phyloP scores from a whole-genome alignment of 2,888 invertebrate species.

The Xestia sexstrigata region DNA sequence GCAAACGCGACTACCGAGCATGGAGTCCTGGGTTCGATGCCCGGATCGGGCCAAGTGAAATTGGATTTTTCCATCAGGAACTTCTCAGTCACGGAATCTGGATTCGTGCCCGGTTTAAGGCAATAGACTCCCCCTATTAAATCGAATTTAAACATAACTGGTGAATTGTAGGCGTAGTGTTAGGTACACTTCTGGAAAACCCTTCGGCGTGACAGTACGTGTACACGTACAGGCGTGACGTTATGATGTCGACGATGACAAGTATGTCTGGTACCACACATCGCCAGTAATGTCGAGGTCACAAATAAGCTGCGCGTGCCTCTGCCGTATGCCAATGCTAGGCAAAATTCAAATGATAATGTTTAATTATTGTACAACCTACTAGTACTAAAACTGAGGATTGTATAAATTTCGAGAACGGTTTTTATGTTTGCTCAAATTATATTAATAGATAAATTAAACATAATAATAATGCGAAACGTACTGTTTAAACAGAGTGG shows the following conservation, averaged over 20 bases:
- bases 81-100: neutral
- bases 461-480: conserved; percentile 10
- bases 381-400: neutral
- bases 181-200: neutral
- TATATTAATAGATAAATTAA: neutral
- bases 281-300: neutral
- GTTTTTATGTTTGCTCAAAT: neutral
- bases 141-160: neutral
- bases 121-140: neutral
- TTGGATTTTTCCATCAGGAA: neutral
- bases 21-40: neutral
- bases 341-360: too few relatives aligned
- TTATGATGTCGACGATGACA: neutral
- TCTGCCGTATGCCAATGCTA: too few relatives aligned
- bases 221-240: too few relatives aligned
- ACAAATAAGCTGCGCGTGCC: neutral
- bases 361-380: too few relatives aligned
- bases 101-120: neutral
- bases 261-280: too few relatives aligned
- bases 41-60: neutral
- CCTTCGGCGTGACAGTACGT: neutral
- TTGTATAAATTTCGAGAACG: neutral
- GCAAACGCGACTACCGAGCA: neutral
- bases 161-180: neutral
- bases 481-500: conserved; percentile 23